A percentile compares a stretch with the other conserved stretches of the same genome.
Conservation (phyloP, 1,140 invertebrate species). For the Conopomorpha cramerella region DNA sequence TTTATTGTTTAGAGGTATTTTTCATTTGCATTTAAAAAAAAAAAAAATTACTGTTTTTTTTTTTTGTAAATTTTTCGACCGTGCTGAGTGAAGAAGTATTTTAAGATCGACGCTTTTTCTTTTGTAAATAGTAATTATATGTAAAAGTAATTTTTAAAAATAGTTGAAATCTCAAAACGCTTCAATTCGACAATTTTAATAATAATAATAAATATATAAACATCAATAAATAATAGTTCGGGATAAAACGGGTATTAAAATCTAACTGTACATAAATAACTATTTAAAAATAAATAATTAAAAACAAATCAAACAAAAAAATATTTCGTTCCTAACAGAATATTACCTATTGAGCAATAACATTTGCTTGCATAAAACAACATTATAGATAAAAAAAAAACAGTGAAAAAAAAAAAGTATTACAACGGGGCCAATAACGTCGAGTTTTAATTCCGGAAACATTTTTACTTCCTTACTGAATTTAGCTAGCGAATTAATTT, state of each 20-base stretch:
- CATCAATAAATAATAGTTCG: constrained; percentile 11
- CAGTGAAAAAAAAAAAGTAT: not conserved
- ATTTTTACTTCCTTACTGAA: constrained; percentile 4
- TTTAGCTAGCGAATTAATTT: constrained; percentile 8
- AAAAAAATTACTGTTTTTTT: constrained; percentile 10
- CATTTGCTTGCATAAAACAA: constrained; percentile 43
- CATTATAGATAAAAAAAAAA: constrained; percentile 7
- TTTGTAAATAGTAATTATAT: not conserved
- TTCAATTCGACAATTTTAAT: constrained; percentile 4
- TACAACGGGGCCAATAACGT: constrained; percentile 4
- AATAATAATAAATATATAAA: not conserved
- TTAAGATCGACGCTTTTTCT: constrained; percentile 9
- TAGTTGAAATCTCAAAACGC: constrained; percentile 3
- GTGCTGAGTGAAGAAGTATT: constrained; percentile 31
- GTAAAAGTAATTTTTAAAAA: not conserved
- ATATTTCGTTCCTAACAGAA: constrained; percentile 7
- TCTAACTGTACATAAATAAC: constrained; percentile 1
- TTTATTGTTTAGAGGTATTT: constrained; percentile 5
- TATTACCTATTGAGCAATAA: constrained; percentile 8
- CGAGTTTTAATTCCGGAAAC: constrained; percentile 5
- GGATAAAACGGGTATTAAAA: constrained; percentile 28
- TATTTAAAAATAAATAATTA: not conserved
- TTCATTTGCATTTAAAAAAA: too few species aligned
- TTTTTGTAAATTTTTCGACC: constrained; percentile 22
- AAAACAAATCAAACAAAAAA: constrained; percentile 2